Percentiles rank a stretch among this genome's conserved stretches.
Conservation (phyloP, 2,797 vertebrate species). For the Natrix natrix region DNA sequence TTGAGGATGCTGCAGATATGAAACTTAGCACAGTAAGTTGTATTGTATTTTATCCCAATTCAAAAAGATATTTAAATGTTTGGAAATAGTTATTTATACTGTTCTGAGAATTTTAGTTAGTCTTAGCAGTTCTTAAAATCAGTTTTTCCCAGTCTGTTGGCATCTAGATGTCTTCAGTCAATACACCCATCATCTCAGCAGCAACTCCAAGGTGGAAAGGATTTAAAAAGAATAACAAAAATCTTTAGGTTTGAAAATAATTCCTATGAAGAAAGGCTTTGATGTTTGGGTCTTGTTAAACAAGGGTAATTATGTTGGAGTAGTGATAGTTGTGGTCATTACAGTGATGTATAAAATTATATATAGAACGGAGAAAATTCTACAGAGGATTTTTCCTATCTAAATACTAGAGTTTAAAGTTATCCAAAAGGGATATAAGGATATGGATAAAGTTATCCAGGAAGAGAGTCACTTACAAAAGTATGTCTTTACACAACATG, state of each 20-base stretch:
- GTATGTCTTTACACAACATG: background rate
- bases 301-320: background rate
- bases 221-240: background rate
- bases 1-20: background rate
- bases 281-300: background rate
- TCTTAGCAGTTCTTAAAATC: background rate
- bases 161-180: background rate
- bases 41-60: constrained; percentile 22
- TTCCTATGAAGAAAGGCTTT: background rate
- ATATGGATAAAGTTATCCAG: background rate
- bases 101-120: background rate
- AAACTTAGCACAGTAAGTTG: background rate
- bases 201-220: background rate
- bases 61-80: background rate
- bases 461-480: background rate
- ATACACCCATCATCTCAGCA: background rate
- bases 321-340: background rate
- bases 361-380: background rate
- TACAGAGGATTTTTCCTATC: background rate
- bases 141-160: background rate
- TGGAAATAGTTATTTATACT: background rate
- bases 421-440: background rate
- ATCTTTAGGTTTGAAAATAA: background rate
- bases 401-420: background rate
- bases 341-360: background rate